Evolutionary conservation across 2,888 invertebrate species (phyloP).

Genomic region (Tetranychus truncatus): DNA sequence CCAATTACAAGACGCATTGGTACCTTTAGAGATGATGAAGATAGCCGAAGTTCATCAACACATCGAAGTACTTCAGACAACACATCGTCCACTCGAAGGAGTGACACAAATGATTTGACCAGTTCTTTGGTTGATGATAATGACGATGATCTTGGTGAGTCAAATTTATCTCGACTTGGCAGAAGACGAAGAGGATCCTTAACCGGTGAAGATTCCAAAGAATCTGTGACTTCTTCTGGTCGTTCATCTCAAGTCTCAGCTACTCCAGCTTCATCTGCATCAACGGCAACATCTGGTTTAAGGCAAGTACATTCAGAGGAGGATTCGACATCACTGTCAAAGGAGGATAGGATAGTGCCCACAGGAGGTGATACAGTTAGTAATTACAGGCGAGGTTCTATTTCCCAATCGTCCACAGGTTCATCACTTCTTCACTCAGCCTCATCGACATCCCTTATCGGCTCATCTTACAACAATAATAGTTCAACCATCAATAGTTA

Average conservation of each 20-base stretch:
- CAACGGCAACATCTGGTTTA: not conserved
- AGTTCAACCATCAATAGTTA: not conserved
- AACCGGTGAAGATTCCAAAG: not conserved
- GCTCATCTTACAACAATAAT: not conserved
- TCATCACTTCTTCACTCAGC: not conserved
- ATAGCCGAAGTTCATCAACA: not conserved
- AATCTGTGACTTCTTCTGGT: not conserved
- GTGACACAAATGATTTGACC: not conserved
- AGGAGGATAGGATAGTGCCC: constrained; percentile 4
- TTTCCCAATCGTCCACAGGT: not conserved
- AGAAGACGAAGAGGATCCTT: constrained; percentile 4
- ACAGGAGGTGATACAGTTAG: not conserved
- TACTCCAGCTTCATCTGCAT: not conserved
- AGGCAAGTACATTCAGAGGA: constrained; percentile 6
- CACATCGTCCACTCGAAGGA: not conserved
- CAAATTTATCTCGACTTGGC: not conserved
- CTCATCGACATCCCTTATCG: not conserved
- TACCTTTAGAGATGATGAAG: not conserved
- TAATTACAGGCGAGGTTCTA: not conserved
- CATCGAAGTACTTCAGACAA: not conserved
- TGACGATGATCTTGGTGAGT: not conserved
- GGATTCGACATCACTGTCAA: not conserved
- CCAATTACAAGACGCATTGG: not conserved
- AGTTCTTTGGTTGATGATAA: not conserved
- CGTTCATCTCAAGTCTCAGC: not conserved